These are phyloP conservation scores for Eidolon dupreanum DNA, from an alignment of 2,797 vertebrate genomes.

Conservation along the genomic window DNA sequence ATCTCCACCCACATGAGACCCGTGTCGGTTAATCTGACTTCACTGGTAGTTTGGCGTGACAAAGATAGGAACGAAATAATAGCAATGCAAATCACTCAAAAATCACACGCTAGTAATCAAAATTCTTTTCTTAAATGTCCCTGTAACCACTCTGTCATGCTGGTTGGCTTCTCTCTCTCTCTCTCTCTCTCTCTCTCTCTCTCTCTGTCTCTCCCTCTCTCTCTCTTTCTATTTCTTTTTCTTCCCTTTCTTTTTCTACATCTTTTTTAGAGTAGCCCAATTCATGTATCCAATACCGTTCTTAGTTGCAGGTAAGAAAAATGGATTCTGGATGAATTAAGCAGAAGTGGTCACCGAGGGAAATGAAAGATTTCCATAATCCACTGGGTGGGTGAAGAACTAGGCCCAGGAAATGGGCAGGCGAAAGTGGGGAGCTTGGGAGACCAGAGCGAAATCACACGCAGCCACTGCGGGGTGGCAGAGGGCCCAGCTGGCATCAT, in stretches of 20 bases:
- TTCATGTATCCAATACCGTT: background rate
- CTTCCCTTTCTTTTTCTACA: background rate
- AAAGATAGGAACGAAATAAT: background rate
- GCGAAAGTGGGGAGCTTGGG: background rate
- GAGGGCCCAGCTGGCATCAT: background rate
- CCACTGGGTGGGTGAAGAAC: background rate
- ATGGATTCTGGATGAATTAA: background rate
- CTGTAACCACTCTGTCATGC: background rate
- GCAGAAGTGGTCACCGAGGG: background rate
- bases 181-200: background rate
- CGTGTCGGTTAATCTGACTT: background rate
- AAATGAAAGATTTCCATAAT: background rate
- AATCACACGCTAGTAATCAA: background rate
- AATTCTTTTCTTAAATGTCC: background rate
- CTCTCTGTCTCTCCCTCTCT: background rate
- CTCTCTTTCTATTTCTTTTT: background rate
- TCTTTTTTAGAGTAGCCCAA: background rate
- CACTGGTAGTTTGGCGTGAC: background rate
- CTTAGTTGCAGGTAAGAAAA: background rate
- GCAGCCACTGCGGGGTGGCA: no score
- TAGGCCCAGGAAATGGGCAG: background rate
- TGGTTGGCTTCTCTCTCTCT: background rate
- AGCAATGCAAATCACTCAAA: background rate
- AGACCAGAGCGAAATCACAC: fast-evolving
- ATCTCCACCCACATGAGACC: background rate